These are phyloP conservation scores for Amaurobius ferox DNA, from an alignment of 2,888 invertebrate species.

Conservation along the genomic window DNA sequence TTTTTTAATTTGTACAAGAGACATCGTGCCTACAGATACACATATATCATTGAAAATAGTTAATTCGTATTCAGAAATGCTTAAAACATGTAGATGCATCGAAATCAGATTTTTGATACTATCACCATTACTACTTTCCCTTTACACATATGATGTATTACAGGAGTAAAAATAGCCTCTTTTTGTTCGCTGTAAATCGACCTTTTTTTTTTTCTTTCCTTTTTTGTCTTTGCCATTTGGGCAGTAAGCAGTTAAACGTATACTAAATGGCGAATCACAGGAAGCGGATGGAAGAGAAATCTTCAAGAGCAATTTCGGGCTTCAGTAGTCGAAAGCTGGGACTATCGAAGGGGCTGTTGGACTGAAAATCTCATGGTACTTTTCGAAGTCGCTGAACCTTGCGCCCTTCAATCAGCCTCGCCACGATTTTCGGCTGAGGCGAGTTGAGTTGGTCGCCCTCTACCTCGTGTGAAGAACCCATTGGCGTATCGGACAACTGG, in stretches of 20 bases:
- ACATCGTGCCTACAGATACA: too few relatives aligned
- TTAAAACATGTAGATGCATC: too few relatives aligned
- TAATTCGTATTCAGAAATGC: too few relatives aligned
- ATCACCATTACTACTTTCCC: too few relatives aligned
- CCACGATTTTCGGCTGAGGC: conserved; percentile 26
- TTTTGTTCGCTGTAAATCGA: too few relatives aligned
- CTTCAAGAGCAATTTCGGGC: conserved; percentile 3
- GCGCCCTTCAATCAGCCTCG: conserved; percentile 55
- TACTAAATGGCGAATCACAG: not conserved
- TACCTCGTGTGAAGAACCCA: conserved; percentile 39
- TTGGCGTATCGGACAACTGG: conserved; percentile 48
- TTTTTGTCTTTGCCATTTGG: not conserved
- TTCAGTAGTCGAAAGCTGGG: not conserved
- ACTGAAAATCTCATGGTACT: conserved; percentile 11
- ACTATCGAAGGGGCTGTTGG: not conserved
- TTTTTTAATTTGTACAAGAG: too few relatives aligned
- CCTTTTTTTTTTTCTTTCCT: too few relatives aligned
- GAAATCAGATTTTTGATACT: too few relatives aligned
- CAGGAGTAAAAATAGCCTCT: not conserved
- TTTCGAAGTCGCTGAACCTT: conserved; percentile 63
- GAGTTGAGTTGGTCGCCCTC: conserved; percentile 42
- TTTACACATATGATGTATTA: too few relatives aligned
- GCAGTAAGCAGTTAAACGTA: not conserved
- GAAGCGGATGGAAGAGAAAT: not conserved
- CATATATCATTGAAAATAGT: too few relatives aligned